Percentiles rank a stretch among this genome's conserved stretches.
Conservation (phyloP, 2,797 vertebrate species). For the Paedocypris micromegethes region DNA sequence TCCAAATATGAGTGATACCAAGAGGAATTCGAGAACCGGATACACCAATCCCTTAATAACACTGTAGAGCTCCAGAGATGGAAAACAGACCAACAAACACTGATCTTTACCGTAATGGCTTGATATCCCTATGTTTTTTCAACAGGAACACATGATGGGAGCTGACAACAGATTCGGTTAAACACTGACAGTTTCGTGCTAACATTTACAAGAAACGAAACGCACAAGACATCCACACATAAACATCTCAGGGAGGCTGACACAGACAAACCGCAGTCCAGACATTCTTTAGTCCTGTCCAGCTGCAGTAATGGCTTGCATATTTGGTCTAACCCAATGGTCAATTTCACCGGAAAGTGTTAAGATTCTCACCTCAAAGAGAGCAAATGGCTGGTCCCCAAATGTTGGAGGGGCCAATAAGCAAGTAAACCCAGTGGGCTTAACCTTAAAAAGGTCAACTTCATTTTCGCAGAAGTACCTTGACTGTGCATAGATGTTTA, state of each 20-base stretch:
- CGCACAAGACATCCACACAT: conserved; percentile 33
- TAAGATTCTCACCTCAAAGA: conserved; percentile 45
- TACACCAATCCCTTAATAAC: conserved; percentile 30
- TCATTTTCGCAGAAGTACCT: conserved; percentile 11
- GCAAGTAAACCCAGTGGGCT: conserved; percentile 23
- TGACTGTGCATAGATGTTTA: conserved; percentile 6
- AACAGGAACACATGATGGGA: conserved; percentile 19
- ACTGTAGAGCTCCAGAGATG: conserved; percentile 28
- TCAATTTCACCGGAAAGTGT: conserved; percentile 43
- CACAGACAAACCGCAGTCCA: conserved; percentile 32
- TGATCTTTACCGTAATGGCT: neutral
- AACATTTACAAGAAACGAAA: conserved; percentile 40
- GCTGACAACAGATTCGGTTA: conserved; percentile 12
- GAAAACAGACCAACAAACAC: conserved; percentile 28
- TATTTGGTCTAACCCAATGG: conserved; percentile 45
- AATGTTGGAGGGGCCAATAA: conserved; percentile 33
- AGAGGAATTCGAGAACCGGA: conserved; percentile 32
- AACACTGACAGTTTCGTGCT: conserved; percentile 28
- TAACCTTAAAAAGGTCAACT: conserved; percentile 27
- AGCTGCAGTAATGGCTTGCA: conserved; percentile 34
- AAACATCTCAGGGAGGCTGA: conserved; percentile 41
- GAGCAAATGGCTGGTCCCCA: conserved; percentile 28
- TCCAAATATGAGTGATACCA: conserved; percentile 38
- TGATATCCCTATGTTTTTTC: conserved; percentile 13
- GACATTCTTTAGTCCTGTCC: conserved; percentile 37